Conservation (phyloP, 1,140 invertebrate species). For the Leptinotarsa texana region DNA sequence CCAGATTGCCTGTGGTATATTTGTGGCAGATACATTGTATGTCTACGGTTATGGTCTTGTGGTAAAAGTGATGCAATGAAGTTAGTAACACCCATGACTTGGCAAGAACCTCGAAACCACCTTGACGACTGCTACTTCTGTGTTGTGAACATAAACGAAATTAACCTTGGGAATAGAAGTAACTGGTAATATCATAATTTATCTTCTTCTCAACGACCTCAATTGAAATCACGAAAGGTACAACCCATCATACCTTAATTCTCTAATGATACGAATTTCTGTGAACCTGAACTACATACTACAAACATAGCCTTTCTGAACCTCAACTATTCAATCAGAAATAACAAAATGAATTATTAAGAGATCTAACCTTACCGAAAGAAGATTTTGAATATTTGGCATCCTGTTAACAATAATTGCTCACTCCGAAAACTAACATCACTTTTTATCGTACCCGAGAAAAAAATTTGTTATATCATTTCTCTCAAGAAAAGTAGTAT, state of each 20-base stretch:
- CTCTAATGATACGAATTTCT: background rate
- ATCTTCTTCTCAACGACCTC: background rate
- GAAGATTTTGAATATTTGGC: slow-evolving; percentile 9
- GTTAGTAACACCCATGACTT: background rate
- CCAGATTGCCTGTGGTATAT: background rate
- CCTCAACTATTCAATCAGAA: background rate
- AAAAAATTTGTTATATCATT: background rate
- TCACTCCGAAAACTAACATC: background rate
- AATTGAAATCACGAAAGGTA: background rate
- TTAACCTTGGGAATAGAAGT: background rate
- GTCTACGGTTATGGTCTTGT: too few species aligned
- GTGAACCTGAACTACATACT: background rate
- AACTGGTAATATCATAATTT: background rate
- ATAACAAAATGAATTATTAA: background rate
- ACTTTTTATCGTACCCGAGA: background rate
- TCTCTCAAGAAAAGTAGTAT: background rate
- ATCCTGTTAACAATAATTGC: background rate
- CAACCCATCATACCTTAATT: too few species aligned
- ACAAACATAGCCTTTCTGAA: background rate
- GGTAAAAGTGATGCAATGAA: background rate
- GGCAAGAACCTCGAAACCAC: background rate
- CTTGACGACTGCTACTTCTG: background rate
- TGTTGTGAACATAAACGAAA: background rate
- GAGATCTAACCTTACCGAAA: background rate
- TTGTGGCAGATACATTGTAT: background rate